Percentiles rank a stretch among this genome's conserved stretches.
phyloP scores from a whole-genome alignment of 1,140 invertebrate genomes.

The Himalopsyche phryganea region DNA sequence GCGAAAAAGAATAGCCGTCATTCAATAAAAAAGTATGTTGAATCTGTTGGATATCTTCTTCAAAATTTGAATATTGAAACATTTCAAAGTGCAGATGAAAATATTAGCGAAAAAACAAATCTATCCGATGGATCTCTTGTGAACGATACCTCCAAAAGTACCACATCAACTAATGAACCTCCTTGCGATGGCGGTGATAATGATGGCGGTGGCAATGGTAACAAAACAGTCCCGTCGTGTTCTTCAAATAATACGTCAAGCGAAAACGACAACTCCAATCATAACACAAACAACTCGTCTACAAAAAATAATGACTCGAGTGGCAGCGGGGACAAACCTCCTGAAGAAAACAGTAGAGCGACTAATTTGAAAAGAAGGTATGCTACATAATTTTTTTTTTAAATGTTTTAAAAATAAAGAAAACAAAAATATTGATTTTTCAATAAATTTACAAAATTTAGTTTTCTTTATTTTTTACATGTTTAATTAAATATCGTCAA shows the following conservation, averaged over 20 bases:
- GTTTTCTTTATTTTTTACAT: too few relatives aligned
- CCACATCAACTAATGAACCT: too few relatives aligned
- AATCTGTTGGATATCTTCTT: slow-evolving; percentile 48
- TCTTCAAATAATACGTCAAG: too few relatives aligned
- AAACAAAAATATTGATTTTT: too few relatives aligned
- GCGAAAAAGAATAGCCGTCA: background rate
- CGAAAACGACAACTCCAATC: background rate
- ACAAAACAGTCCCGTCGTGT: too few relatives aligned
- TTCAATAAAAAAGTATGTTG: slow-evolving; percentile 39
- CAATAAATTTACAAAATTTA: too few relatives aligned
- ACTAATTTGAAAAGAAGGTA: slow-evolving; percentile 20
- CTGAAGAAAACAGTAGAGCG: slow-evolving; percentile 14
- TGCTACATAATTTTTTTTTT: background rate
- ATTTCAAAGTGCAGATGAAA: slow-evolving; percentile 1
- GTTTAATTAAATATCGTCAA: too few relatives aligned
- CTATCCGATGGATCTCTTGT: background rate
- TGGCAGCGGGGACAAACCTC: slow-evolving; percentile 4
- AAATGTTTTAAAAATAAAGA: too few relatives aligned
- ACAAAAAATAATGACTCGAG: background rate
- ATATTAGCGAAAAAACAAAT: background rate
- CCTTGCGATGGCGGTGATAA: too few relatives aligned
- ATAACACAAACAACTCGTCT: background rate
- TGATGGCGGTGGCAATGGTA: too few relatives aligned
- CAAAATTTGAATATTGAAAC: slow-evolving; percentile 39
- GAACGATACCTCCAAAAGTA: too few relatives aligned